phyloP scores from a whole-genome alignment of 2,113 vertebrate genomes.

The Rhynchomys soricoides region DNA sequence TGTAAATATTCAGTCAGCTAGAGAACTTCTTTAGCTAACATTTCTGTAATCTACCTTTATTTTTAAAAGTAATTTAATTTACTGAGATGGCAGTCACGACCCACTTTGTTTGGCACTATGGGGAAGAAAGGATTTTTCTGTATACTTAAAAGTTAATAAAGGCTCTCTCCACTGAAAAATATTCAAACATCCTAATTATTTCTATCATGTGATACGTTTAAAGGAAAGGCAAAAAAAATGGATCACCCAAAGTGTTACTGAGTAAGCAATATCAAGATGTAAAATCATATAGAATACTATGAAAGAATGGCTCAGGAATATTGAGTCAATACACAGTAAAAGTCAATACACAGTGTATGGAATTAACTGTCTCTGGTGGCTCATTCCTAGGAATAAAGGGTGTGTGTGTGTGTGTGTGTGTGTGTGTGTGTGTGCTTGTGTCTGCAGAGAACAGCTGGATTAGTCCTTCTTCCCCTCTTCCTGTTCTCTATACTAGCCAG shows the following conservation, averaged over 20 bases:
- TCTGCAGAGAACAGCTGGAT: neutral
- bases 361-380: neutral
- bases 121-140: constrained; percentile 72
- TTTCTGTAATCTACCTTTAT: constrained; percentile 65
- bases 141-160: constrained; percentile 77
- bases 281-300: neutral
- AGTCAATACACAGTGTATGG: neutral
- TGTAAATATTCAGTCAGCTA: constrained; percentile 72
- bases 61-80: constrained; percentile 76
- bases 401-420: neutral
- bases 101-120: constrained; percentile 65
- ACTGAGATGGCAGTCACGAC: constrained; percentile 69
- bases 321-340: neutral
- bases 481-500: accelerated
- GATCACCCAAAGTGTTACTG: neutral
- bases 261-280: constrained; percentile 27
- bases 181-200: constrained; percentile 66
- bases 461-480: neutral
- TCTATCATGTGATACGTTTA: constrained; percentile 66
- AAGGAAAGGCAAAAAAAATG: constrained; percentile 55
- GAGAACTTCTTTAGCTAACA: constrained; percentile 69
- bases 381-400: neutral
- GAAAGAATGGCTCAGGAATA: neutral
- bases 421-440: neutral
- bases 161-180: constrained; percentile 66